These are phyloP conservation scores for Vanessa atalanta DNA, from an alignment of 1,140 invertebrate species.

Conservation along the genomic window DNA sequence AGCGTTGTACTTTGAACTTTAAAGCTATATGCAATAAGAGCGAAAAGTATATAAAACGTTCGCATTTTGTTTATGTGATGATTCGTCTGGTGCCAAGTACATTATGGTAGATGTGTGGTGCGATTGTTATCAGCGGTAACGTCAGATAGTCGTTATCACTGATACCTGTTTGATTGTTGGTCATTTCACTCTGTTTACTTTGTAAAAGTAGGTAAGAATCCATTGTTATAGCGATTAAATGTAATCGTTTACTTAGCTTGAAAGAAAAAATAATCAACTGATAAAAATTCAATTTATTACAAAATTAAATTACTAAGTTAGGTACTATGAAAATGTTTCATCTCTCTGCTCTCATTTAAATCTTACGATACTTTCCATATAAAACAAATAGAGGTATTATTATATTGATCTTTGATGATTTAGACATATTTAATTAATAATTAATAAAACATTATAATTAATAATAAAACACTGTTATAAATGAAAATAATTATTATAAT, in stretches of 20 bases:
- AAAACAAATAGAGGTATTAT: too few species aligned
- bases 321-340: too few species aligned
- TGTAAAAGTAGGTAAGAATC: slow-evolving; percentile 25
- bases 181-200: slow-evolving; percentile 61
- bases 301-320: too few species aligned
- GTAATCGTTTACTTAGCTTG: neutral
- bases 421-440: too few species aligned
- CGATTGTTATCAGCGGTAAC: slow-evolving; percentile 45
- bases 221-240: neutral
- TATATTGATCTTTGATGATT: too few species aligned
- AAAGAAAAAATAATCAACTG: too few species aligned
- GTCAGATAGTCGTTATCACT: slow-evolving; percentile 59
- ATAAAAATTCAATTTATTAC: too few species aligned
- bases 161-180: slow-evolving; percentile 61
- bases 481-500: too few species aligned
- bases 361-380: too few species aligned
- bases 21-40: slow-evolving; percentile 40
- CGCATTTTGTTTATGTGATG: slow-evolving; percentile 44
- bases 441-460: too few species aligned
- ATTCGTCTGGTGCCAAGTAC: slow-evolving; percentile 30
- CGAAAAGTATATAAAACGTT: slow-evolving; percentile 33
- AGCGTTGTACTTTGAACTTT: slow-evolving; percentile 44
- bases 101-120: slow-evolving; percentile 35
- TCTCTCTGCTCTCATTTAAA: too few species aligned
- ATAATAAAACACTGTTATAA: too few species aligned